Percentiles rank a stretch among this genome's conserved stretches.
Conservation (phyloP, 2,797 vertebrate genomes). For the Sebastes alutus region DNA sequence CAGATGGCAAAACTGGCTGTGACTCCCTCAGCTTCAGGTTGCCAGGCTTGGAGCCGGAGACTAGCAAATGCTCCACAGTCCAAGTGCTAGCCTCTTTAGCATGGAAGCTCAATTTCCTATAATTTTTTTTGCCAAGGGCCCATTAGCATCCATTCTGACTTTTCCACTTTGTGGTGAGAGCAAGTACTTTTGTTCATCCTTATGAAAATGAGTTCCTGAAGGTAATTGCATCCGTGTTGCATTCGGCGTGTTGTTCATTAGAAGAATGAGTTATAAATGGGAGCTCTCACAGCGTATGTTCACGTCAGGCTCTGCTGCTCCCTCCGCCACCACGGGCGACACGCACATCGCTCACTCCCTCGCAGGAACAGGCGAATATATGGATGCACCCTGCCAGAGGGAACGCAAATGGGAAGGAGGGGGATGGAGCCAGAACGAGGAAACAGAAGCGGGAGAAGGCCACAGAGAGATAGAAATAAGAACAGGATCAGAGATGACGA, state of each 20-base stretch:
- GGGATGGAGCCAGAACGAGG: conserved; percentile 1
- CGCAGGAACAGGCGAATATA: conserved; percentile 63
- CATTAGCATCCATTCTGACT: conserved; percentile 65
- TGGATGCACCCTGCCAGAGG: conserved; percentile 59
- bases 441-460: conserved; percentile 14
- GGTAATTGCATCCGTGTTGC: conserved; percentile 70
- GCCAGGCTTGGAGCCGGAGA: conserved; percentile 49
- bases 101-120: conserved; percentile 46
- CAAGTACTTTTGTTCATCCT: conserved; percentile 65
- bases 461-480: conserved; percentile 37
- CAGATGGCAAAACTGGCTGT: conserved; percentile 70
- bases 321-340: conserved; percentile 69
- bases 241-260: conserved; percentile 74
- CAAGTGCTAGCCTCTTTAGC: conserved; percentile 49
- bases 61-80: conserved; percentile 24
- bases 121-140: conserved; percentile 31
- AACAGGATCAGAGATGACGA: conserved; percentile 32
- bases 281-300: conserved; percentile 79
- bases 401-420: conserved; percentile 36
- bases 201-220: conserved; percentile 70
- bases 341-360: conserved; percentile 72
- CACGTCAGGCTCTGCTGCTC: conserved; percentile 76
- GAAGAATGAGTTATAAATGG: conserved; percentile 77
- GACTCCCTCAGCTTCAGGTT: conserved; percentile 36
- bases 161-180: conserved; percentile 55